phyloP scores from a whole-genome alignment of 2,113 vertebrate species.

The Irena cyanogastra region DNA sequence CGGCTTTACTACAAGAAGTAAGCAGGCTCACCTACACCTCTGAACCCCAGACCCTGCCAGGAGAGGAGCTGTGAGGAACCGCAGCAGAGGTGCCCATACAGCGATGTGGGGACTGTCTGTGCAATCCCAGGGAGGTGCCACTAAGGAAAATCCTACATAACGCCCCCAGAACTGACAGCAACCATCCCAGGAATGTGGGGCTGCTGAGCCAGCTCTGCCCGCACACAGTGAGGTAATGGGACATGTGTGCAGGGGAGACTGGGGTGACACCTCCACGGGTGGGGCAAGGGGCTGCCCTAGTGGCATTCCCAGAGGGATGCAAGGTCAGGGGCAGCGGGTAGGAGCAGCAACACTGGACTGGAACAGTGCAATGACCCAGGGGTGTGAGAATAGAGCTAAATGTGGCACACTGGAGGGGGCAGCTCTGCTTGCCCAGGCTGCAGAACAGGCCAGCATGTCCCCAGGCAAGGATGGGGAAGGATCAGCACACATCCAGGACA shows the following conservation, averaged over 20 bases:
- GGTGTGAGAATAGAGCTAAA: background rate
- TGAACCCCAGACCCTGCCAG: background rate
- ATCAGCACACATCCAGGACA: background rate
- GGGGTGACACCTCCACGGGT: background rate
- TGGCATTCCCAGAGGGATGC: background rate
- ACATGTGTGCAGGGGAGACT: background rate
- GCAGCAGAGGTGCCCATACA: fast-evolving
- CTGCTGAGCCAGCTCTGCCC: background rate
- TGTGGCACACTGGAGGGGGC: background rate
- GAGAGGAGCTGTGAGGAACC: background rate
- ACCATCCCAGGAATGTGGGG: fast-evolving
- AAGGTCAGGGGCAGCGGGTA: background rate
- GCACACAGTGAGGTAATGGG: fast-evolving
- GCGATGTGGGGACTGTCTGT: fast-evolving
- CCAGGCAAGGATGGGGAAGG: background rate
- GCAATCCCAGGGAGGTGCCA: background rate
- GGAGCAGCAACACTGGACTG: background rate
- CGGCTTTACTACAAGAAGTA: background rate
- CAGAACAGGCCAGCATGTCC: background rate
- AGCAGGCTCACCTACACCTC: background rate
- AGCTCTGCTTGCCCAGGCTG: background rate
- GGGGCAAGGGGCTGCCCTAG: background rate
- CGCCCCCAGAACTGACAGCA: background rate
- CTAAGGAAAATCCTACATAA: background rate
- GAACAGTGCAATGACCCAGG: background rate